A percentile compares a stretch with the other conserved stretches of the same genome.
Evolutionary conservation across 2,113 vertebrate species (phyloP).

Genomic region (Sorex araneus): DNA sequence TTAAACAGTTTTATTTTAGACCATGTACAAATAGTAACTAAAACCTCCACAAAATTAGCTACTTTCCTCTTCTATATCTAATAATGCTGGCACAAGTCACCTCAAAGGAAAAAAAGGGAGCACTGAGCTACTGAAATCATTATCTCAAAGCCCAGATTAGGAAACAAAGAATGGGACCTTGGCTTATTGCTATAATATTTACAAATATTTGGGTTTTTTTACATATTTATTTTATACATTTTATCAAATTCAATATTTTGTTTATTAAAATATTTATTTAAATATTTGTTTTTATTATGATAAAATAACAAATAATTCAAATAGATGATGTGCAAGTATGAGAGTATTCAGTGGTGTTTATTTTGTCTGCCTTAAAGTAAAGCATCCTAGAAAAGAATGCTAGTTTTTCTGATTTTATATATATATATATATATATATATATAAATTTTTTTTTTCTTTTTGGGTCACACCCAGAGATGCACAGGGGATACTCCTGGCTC

Average conservation of each 20-base stretch:
- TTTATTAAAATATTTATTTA: no score
- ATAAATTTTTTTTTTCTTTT: no score
- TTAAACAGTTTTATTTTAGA: slow-evolving; percentile 15
- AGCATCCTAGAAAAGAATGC: not conserved
- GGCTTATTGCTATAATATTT: not conserved
- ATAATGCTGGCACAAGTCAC: not conserved
- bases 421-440: no score
- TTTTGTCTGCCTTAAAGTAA: not conserved
- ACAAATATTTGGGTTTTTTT: not conserved
- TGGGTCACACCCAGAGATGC: no score
- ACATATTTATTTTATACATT: not conserved
- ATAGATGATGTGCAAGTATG: not conserved
- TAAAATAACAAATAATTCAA: not conserved
- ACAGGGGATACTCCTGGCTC: no score
- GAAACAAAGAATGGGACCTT: not conserved
- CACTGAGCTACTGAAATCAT: not conserved
- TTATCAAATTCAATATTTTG: no score
- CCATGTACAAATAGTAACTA: slow-evolving; percentile 10
- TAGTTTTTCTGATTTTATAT: not conserved
- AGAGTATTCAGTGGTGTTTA: not conserved
- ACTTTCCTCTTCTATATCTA: not conserved
- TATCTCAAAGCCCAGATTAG: not conserved
- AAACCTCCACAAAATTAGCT: not conserved
- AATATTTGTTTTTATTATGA: not conserved
- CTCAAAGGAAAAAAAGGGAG: not conserved